Conservation (phyloP, 2,113 vertebrate genomes). For the Rhineura floridana region DNA sequence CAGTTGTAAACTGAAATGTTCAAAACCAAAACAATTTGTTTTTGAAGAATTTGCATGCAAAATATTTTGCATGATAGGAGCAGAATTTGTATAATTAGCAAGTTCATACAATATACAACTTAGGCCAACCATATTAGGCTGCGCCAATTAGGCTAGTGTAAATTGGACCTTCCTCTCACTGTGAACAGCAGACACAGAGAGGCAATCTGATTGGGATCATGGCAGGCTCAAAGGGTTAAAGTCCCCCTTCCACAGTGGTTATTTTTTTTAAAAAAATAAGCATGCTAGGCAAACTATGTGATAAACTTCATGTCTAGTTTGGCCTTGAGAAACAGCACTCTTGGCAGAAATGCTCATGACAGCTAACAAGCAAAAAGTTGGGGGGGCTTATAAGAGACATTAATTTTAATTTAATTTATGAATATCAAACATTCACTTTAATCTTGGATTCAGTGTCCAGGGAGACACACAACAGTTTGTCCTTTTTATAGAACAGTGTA, state of each 20-base stretch:
- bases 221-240: background rate
- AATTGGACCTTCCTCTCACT: background rate
- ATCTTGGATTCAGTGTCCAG: constrained; percentile 57
- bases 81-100: background rate
- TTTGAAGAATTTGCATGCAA: background rate
- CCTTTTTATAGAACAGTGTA: constrained; percentile 53
- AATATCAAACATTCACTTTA: constrained; percentile 53
- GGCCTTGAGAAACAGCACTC: constrained; percentile 11
- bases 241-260: background rate
- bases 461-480: background rate
- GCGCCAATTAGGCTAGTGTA: background rate
- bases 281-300: background rate
- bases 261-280: background rate
- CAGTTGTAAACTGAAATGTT: too few relatives aligned
- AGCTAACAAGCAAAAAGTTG: constrained; percentile 45
- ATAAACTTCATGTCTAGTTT: background rate
- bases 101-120: background rate
- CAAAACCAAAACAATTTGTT: too few relatives aligned
- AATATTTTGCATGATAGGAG: too few relatives aligned
- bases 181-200: background rate
- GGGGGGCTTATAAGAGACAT: constrained; percentile 28
- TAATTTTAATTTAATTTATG: constrained; percentile 55
- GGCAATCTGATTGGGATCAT: background rate
- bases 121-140: background rate
- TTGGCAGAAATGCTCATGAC: constrained; percentile 26